Conservation (phyloP, 2,113 vertebrate species). For the Chelonoidis abingdonii region DNA sequence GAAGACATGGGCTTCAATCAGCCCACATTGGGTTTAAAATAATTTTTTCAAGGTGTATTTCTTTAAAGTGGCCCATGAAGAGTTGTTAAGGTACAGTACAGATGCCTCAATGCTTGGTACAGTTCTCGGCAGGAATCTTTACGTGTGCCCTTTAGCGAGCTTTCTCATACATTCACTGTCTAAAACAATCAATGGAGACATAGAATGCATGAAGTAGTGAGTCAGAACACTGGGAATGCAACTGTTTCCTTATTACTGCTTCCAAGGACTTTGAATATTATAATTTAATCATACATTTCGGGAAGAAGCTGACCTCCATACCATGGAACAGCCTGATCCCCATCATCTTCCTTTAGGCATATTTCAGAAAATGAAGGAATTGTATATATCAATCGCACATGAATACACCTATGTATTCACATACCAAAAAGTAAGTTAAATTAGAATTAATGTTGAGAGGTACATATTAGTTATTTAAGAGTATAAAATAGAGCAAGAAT, state of each 20-base stretch:
- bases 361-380: background rate
- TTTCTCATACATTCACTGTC: background rate
- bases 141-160: rapidly evolving
- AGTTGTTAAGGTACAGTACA: background rate
- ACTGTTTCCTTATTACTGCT: background rate
- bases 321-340: background rate
- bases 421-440: background rate
- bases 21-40: background rate
- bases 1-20: rapidly evolving
- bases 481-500: background rate
- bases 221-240: background rate
- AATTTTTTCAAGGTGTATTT: background rate
- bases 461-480: background rate
- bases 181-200: background rate
- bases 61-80: background rate
- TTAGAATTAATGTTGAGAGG: background rate
- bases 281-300: background rate
- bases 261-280: background rate
- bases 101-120: rapidly evolving
- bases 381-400: background rate
- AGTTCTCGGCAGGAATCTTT: background rate
- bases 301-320: background rate
- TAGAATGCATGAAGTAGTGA: background rate
- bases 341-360: rapidly evolving
- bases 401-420: background rate